Evolutionary conservation across 35 echinoderm and acorn worm genomes (phyloP), one percentile per base, ranked within the genome.

Genomic region (Lytechinus variegatus): DNA sequence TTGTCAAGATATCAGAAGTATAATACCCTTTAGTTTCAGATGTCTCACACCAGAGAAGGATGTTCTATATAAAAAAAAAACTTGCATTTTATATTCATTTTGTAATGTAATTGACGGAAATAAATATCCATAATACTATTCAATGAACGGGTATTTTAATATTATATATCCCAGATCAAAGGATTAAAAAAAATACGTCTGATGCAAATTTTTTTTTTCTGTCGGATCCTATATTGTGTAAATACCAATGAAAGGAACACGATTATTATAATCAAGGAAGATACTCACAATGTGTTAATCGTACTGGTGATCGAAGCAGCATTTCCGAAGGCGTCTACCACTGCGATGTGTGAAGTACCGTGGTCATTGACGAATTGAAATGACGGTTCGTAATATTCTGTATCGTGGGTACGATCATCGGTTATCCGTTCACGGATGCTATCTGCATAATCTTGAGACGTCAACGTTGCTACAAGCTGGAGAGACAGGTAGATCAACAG

Each of bases 361-460:
- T n/a, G 7, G 29, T 95, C 95, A 5, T 79, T 51, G 9, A 89
- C 52, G 12, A 19, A 27, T 21, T 89, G 29, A 28, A 87, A 54
- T 21, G 87, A 29, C 0, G 86, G 52, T 53, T 54, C 27, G 79
- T 95, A 95, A 57, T 95, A 88, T 9, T 54, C 10, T 5, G 44
- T 33, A 24, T 95, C 54, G 51, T 95, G 56, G 2, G 95, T 95
- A 19, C 95, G 44, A 27, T 61, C 54, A 61, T 95, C 95, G 9
- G 87, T 54, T 24, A 95, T 95, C 27, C 86, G 11, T 21, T 11
- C 44, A 21, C 95, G 27, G 24, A 95, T 10, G 13, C 21, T 52
- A 87, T 54, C 52, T 27, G 95, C 95, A 89, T 95, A 95, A 28
- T 87, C 87, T 57, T 95, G 55, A 7, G 95, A 95, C 9, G 95